A percentile compares a stretch with the other conserved stretches of the same genome.
These are phyloP conservation scores for Brachyptera putata DNA, from an alignment of 2,888 invertebrate genomes.

Conservation along the genomic window DNA sequence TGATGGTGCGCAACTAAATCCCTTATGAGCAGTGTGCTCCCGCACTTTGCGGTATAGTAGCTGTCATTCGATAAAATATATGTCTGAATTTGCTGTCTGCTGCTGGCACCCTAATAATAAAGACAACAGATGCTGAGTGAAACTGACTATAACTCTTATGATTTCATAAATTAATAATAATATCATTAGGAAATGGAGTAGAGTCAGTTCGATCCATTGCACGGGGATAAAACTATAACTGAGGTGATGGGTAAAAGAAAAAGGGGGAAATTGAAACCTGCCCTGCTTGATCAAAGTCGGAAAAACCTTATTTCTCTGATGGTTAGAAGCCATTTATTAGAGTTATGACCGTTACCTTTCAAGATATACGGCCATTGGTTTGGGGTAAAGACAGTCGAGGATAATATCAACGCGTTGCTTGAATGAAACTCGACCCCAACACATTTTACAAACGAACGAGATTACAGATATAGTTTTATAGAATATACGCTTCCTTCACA, in stretches of 20 bases:
- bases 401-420: too few relatives aligned
- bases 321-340: constrained; percentile 25
- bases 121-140: constrained; percentile 28
- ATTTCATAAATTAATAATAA: constrained; percentile 35
- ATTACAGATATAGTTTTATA: too few relatives aligned
- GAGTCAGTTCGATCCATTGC: neutral
- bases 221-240: neutral
- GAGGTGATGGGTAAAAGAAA: neutral
- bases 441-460: too few relatives aligned
- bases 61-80: constrained; percentile 11
- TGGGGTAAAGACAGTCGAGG: too few relatives aligned
- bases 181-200: constrained; percentile 32
- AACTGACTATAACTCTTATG: constrained; percentile 31
- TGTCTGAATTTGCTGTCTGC: neutral
- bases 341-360: constrained; percentile 27
- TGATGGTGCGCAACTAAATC: neutral
- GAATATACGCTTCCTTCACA: too few relatives aligned
- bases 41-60: neutral
- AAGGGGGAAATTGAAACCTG: neutral
- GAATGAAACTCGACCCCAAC: too few relatives aligned
- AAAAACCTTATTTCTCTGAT: constrained; percentile 8
- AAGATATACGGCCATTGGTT: too few relatives aligned
- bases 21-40: neutral
- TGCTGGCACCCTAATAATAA: constrained; percentile 28
- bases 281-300: constrained; percentile 8